Conservation (phyloP, 2,888 invertebrate genomes). For the Scaptomyza parva region DNA sequence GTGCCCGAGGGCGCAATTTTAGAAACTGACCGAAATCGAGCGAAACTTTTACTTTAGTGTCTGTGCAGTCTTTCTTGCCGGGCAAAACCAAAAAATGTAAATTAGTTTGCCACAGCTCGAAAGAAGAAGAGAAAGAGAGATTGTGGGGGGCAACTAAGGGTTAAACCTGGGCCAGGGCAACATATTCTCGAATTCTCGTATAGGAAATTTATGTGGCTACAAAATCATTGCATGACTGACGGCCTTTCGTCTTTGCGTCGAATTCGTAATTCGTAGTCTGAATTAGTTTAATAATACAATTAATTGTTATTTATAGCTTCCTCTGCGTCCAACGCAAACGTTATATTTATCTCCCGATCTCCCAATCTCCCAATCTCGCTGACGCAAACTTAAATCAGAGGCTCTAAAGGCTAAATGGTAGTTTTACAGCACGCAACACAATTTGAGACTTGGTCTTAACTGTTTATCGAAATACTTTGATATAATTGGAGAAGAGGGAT, state of each 20-base stretch:
- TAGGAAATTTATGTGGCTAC: conserved; percentile 60
- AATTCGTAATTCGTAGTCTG: conserved; percentile 36
- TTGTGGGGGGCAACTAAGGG: conserved; percentile 4
- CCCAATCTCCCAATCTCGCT: no score
- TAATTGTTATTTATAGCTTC: conserved; percentile 80
- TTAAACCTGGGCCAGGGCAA: neutral
- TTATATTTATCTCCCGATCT: conserved; percentile 45
- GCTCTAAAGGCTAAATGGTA: conserved; percentile 56
- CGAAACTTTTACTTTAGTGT: conserved; percentile 75
- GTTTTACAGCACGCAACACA: conserved; percentile 71
- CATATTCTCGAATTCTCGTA: no score
- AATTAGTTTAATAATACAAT: conserved; percentile 81
- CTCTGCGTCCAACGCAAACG: conserved; percentile 55
- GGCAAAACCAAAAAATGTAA: conserved; percentile 69
- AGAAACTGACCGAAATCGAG: conserved; percentile 44
- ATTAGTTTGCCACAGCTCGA: conserved; percentile 56
- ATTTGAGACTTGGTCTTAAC: conserved; percentile 41
- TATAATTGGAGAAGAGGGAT: neutral
- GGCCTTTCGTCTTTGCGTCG: conserved; percentile 65
- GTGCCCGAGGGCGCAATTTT: conserved; percentile 70
- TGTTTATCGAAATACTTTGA: conserved; percentile 23
- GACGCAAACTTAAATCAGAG: conserved; percentile 20
- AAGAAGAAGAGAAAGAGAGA: neutral
- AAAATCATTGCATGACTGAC: conserved; percentile 73
- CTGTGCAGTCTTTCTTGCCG: conserved; percentile 21